Percentiles rank a stretch among this genome's conserved stretches.
These are phyloP conservation scores for Drosophila parthenogenetica DNA, from an alignment of 2,888 invertebrate species.

Conservation along the genomic window DNA sequence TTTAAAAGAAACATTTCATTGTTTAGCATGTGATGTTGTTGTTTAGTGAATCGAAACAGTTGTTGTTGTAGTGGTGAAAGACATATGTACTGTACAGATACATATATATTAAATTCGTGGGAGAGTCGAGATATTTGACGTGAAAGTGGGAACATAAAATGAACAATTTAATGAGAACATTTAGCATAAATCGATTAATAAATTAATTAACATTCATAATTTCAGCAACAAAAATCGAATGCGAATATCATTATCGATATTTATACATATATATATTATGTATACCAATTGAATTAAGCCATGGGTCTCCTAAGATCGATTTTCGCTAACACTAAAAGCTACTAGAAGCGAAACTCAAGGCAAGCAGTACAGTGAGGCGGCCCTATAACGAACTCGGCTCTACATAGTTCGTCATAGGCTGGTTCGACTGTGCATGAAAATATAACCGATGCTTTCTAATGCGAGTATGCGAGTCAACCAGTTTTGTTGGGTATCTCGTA, in stretches of 20 bases:
- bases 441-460: conserved; percentile 4
- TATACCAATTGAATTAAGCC: not conserved
- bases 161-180: conserved; percentile 31
- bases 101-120: conserved; percentile 36
- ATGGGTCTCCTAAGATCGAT: conserved; percentile 12
- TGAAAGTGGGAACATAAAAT: conserved; percentile 62
- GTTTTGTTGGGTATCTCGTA: conserved; percentile 6
- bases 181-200: conserved; percentile 7
- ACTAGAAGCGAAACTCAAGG: conserved; percentile 16
- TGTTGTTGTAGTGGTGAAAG: conserved; percentile 48
- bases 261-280: not conserved
- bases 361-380: conserved; percentile 12
- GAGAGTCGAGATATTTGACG: conserved; percentile 27
- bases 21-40: conserved; percentile 41
- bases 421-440: conserved; percentile 6
- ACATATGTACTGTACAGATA: not conserved
- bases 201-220: conserved; percentile 5
- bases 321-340: conserved; percentile 13
- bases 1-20: conserved; percentile 19
- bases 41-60: conserved; percentile 36
- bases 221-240: not conserved
- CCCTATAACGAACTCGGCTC: not conserved
- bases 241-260: not conserved
- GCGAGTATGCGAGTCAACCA: not conserved
- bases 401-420: conserved; percentile 1